These are phyloP conservation scores for Hylaeus volcanicus DNA, from an alignment of 1,140 invertebrate species.

Conservation along the genomic window DNA sequence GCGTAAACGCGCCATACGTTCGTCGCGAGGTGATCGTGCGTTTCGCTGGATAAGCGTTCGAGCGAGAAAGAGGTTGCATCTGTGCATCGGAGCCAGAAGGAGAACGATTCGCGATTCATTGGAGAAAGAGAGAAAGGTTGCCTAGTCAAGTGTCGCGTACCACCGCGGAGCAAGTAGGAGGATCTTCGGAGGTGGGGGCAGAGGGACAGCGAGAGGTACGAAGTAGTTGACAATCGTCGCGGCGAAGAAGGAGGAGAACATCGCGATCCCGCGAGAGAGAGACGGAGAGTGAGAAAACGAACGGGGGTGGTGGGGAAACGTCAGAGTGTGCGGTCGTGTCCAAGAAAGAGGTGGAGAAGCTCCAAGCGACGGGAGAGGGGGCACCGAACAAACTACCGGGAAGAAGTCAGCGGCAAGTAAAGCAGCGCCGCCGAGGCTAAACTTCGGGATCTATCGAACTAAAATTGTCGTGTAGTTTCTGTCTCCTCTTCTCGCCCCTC, in stretches of 20 bases:
- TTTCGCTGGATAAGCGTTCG: slow-evolving; percentile 17
- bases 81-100: slow-evolving; percentile 17
- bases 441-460: slow-evolving; percentile 79
- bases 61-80: slow-evolving; percentile 28
- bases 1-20: slow-evolving; percentile 59
- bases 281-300: slow-evolving; percentile 32
- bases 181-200: slow-evolving; percentile 63
- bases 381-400: slow-evolving; percentile 78
- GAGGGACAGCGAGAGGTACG: slow-evolving; percentile 51
- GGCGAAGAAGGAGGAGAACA: slow-evolving; percentile 43
- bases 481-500: slow-evolving; percentile 63
- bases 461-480: slow-evolving; percentile 80
- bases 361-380: slow-evolving; percentile 56
- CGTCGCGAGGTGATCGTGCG: slow-evolving; percentile 43
- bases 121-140: slow-evolving; percentile 37
- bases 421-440: slow-evolving; percentile 77
- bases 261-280: slow-evolving; percentile 13
- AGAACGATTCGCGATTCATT: neutral
- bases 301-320: slow-evolving; percentile 42
- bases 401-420: slow-evolving; percentile 78
- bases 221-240: slow-evolving; percentile 58
- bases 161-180: slow-evolving; percentile 62
- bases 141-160: slow-evolving; percentile 68
- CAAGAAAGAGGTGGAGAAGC: slow-evolving; percentile 49
- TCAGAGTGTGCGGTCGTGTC: slow-evolving; percentile 58